Evolutionary conservation across 2,888 invertebrate genomes (phyloP).

Genomic region (Microlaimidae sp.): DNA sequence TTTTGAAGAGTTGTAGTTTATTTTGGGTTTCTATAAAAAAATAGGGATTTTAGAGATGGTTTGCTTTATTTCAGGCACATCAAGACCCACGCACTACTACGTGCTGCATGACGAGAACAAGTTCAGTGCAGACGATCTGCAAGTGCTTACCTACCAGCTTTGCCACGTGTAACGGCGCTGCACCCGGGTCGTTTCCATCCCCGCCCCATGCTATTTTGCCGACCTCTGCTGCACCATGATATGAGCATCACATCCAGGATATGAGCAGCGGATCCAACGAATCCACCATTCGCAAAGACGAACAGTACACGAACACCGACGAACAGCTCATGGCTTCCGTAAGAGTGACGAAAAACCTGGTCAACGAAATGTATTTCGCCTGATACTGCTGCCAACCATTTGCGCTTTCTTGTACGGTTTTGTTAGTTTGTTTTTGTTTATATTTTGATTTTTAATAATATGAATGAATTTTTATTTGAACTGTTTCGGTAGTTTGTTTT

Average conservation of each 20-base stretch:
- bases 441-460: not conserved
- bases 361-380: not conserved
- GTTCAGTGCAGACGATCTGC: conserved; percentile 55
- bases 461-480: no score
- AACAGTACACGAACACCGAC: not conserved
- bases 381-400: not conserved
- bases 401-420: not conserved
- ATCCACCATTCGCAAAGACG: no score
- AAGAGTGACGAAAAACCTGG: not conserved
- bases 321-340: not conserved
- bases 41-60: conserved; percentile 11
- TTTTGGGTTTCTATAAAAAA: not conserved
- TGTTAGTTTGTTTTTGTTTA: not conserved
- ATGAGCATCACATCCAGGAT: no score
- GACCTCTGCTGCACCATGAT: conserved; percentile 28
- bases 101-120: conserved; percentile 60
- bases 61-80: conserved; percentile 26
- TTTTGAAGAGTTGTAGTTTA: not conserved
- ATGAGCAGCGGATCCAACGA: no score
- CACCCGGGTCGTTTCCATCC: conserved; percentile 46
- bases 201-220: conserved; percentile 33
- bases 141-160: conserved; percentile 59
- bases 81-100: conserved; percentile 54
- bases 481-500: no score
- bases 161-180: conserved; percentile 72